Conservation (phyloP, 23 tunicate species). For the Trididemnum miniatum region DNA sequence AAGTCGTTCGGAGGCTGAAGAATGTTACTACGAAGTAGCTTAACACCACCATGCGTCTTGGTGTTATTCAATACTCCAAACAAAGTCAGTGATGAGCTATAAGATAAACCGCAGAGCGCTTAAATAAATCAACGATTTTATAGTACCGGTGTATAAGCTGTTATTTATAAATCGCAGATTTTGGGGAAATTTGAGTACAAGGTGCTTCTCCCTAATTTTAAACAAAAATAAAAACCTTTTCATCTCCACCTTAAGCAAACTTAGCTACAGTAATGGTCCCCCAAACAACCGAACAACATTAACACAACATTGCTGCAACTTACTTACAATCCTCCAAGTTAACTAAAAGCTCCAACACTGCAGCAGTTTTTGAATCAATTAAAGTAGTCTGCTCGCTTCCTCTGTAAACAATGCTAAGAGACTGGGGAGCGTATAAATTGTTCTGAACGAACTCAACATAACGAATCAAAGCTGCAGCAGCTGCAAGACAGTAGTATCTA, state of each 20-base stretch:
- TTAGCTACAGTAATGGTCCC: too few species aligned
- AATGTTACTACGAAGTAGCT: constrained; percentile 74
- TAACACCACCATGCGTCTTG: constrained; percentile 69
- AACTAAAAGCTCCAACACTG: constrained; percentile 58
- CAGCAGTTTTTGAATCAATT: constrained; percentile 78
- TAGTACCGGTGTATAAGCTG: too few species aligned
- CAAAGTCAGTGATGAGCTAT: constrained; percentile 49
- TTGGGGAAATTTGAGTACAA: too few species aligned
- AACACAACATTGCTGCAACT: background rate
- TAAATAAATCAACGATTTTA: too few species aligned
- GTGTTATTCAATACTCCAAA: constrained; percentile 79
- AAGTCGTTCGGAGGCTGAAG: constrained; percentile 80
- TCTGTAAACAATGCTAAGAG: constrained; percentile 58
- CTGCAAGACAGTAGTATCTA: constrained; percentile 90
- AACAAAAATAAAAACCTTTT: too few species aligned
- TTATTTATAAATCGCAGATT: too few species aligned
- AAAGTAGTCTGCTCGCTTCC: constrained; percentile 88
- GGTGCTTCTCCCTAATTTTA: too few species aligned
- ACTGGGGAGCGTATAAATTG: constrained; percentile 59
- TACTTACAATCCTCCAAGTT: constrained; percentile 15
- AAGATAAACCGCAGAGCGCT: too few species aligned
- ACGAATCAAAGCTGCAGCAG: constrained; percentile 73
- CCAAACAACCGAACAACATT: too few species aligned
- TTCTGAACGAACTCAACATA: constrained; percentile 81
- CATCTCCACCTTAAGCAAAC: too few species aligned